Evolutionary conservation across 2,888 invertebrate species (phyloP).

Genomic region (Amphipyra tragopoginis): DNA sequence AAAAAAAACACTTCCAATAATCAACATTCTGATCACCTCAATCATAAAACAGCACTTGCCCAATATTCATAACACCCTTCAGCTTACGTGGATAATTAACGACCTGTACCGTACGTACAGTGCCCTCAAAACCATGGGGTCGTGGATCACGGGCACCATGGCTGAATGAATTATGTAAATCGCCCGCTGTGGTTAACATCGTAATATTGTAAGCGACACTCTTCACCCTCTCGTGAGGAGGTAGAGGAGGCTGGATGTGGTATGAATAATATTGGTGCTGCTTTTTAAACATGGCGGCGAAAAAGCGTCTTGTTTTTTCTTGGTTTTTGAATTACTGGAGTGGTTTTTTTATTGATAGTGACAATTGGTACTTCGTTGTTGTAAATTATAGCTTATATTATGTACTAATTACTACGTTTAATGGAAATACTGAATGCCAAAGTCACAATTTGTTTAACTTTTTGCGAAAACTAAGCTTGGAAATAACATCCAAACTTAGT

Average conservation of each 20-base stretch:
- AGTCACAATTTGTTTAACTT: too few species aligned
- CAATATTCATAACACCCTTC: conserved; percentile 36
- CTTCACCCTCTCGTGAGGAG: conserved; percentile 64
- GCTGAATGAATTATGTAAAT: conserved; percentile 88
- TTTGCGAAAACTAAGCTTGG: too few species aligned
- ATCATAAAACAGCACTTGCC: conserved; percentile 2
- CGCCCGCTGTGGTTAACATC: conserved; percentile 86
- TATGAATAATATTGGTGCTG: conserved; percentile 12
- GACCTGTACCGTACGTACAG: conserved; percentile 67
- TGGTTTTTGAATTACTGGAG: too few species aligned
- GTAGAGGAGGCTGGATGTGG: conserved; percentile 40
- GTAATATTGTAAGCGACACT: conserved; percentile 89
- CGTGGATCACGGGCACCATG: conserved; percentile 59
- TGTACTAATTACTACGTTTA: too few species aligned
- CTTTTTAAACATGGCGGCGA: neutral
- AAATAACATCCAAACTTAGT: too few species aligned
- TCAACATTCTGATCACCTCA: neutral
- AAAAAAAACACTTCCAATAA: too few species aligned
- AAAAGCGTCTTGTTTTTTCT: too few species aligned
- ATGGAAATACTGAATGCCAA: too few species aligned
- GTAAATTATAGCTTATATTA: too few species aligned
- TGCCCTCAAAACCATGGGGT: conserved; percentile 52
- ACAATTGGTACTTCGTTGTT: too few species aligned
- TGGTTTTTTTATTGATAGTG: too few species aligned
- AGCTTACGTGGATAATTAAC: conserved; percentile 74